Percentiles rank a stretch among this genome's conserved stretches.
phyloP scores from a whole-genome alignment of 1,140 invertebrate species.

The Bicyclus anynana region DNA sequence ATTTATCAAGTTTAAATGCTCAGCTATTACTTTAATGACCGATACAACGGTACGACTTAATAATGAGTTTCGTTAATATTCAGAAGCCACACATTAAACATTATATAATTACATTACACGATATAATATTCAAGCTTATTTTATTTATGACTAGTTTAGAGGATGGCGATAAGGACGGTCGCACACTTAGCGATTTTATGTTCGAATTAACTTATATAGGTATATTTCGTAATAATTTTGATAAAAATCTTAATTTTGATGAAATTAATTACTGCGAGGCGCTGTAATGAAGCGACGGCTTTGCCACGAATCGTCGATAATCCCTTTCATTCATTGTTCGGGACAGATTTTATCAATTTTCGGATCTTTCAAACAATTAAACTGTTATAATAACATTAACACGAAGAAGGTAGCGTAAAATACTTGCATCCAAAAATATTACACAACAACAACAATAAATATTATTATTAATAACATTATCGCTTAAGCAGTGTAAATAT shows the following conservation, averaged over 20 bases:
- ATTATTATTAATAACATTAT: constrained; percentile 67
- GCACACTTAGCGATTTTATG: constrained; percentile 66
- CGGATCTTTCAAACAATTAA: constrained; percentile 41
- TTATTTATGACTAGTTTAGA: constrained; percentile 73
- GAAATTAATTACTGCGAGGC: constrained; percentile 65
- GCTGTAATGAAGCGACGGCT: constrained; percentile 46
- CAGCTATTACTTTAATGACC: constrained; percentile 29
- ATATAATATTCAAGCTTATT: constrained; percentile 61
- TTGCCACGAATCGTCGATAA: constrained; percentile 33
- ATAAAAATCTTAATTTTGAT: constrained; percentile 63
- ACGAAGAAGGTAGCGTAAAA: constrained; percentile 63
- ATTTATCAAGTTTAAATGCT: constrained; percentile 19
- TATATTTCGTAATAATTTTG: constrained; percentile 57
- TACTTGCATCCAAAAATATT: constrained; percentile 73
- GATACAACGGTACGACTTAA: constrained; percentile 26
- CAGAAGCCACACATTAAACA: constrained; percentile 44
- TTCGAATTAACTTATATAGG: constrained; percentile 57
- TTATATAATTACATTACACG: constrained; percentile 36
- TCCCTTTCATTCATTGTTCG: constrained; percentile 24
- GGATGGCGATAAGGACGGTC: constrained; percentile 76
- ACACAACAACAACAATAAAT: constrained; percentile 71
- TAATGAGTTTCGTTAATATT: constrained; percentile 32
- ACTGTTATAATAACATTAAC: constrained; percentile 58
- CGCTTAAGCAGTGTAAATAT: constrained; percentile 74
- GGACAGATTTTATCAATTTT: constrained; percentile 26